A percentile compares a stretch with the other conserved stretches of the same genome.
Evolutionary conservation across 2,888 invertebrate genomes (phyloP).

Genomic region (Euzetes globulus): DNA sequence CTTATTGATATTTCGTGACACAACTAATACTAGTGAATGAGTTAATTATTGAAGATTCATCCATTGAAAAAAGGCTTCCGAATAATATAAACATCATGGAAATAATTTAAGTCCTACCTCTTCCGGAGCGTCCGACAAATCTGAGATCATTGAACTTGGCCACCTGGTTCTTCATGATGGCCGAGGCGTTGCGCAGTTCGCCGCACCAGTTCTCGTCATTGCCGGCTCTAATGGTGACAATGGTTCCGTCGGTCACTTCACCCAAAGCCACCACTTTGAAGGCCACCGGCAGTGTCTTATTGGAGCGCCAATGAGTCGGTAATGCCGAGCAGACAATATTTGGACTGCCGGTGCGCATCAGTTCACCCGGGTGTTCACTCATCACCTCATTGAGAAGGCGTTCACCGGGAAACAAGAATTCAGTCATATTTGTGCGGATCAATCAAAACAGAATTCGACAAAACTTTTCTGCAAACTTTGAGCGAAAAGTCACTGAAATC

Average conservation of each 20-base stretch:
- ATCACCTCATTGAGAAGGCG: slow-evolving; percentile 60
- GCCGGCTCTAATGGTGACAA: slow-evolving; percentile 85
- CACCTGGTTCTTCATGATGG: slow-evolving; percentile 92
- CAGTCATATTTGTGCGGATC: slow-evolving; percentile 6
- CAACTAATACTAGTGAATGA: no score
- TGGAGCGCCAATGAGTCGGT: slow-evolving; percentile 91
- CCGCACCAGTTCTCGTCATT: slow-evolving; percentile 96
- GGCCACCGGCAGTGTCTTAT: slow-evolving; percentile 53
- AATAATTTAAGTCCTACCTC: slow-evolving; percentile 64
- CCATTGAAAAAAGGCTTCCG: no score
- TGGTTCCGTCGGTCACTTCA: slow-evolving; percentile 85
- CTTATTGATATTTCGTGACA: no score
- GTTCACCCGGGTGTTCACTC: slow-evolving; percentile 71
- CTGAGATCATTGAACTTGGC: slow-evolving; percentile 95
- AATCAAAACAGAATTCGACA: no score
- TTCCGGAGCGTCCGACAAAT: slow-evolving; percentile 91
- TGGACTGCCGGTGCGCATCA: slow-evolving; percentile 69
- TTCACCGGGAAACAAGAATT: slow-evolving; percentile 58
- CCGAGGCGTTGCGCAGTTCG: slow-evolving; percentile 82
- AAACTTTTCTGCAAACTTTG: no score
- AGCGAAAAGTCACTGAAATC: no score
- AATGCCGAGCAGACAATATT: slow-evolving; percentile 90
- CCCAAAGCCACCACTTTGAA: slow-evolving; percentile 65
- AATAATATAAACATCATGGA: no score
- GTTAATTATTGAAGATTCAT: no score